Evolutionary conservation across 2,113 vertebrate genomes (phyloP).

Genomic region (Pedionomus torquatus): DNA sequence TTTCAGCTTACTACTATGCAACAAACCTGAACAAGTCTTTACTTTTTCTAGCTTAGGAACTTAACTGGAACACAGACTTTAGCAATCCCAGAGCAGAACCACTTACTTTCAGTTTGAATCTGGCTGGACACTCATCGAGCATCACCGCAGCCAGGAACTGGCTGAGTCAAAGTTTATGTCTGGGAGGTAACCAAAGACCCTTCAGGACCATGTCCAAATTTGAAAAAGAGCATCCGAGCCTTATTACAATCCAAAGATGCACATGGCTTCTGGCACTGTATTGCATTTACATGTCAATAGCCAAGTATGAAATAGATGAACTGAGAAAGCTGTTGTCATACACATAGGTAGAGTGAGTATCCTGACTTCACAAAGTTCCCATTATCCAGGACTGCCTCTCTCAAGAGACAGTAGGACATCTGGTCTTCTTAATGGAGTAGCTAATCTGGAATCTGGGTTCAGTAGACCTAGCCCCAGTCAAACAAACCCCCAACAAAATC

Average conservation of each 20-base stretch:
- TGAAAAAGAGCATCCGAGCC: neutral
- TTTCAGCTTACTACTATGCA: neutral
- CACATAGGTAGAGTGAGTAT: neutral
- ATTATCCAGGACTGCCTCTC: neutral
- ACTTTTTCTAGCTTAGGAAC: neutral
- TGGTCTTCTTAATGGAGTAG: conserved; percentile 14
- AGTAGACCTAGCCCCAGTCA: neutral
- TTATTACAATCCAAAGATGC: neutral
- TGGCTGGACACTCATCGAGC: neutral
- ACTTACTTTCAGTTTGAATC: neutral
- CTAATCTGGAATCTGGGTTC: conserved; percentile 14
- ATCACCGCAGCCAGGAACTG: neutral
- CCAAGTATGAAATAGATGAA: neutral
- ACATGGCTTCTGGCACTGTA: neutral
- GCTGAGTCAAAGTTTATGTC: neutral
- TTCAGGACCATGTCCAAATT: neutral
- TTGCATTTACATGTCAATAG: neutral
- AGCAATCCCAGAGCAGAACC: neutral
- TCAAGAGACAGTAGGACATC: conserved; percentile 3
- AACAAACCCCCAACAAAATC: too few species aligned
- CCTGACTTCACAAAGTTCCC: neutral
- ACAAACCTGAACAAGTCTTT: neutral
- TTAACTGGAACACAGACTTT: accelerated
- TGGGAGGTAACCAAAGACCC: neutral
- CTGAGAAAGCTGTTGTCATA: neutral